Conservation (phyloP, 2,113 vertebrate species). For the Holacanthus passer region DNA sequence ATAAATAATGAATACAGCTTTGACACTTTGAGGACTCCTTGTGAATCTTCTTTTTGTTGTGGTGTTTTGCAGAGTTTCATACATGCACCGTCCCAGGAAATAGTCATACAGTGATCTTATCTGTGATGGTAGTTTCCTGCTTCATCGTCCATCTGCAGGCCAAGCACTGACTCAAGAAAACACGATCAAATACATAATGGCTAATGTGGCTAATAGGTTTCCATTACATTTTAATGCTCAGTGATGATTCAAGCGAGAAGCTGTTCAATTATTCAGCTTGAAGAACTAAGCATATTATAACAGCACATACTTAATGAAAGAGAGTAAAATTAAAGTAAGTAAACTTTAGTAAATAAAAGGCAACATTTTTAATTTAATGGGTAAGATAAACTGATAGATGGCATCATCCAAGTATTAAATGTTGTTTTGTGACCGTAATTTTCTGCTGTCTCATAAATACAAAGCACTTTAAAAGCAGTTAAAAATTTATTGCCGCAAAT, state of each 20-base stretch:
- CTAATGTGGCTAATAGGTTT: conserved; percentile 10
- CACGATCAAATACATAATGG: not conserved
- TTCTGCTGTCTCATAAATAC: not conserved
- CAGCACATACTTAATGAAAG: not conserved
- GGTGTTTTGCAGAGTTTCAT: not conserved
- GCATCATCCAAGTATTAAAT: not conserved
- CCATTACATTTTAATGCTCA: conserved; percentile 20
- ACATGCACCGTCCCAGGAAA: not conserved
- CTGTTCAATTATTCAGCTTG: conserved; percentile 1
- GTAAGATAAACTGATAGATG: not conserved
- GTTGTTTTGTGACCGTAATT: not conserved
- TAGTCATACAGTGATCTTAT: not conserved
- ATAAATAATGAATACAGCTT: too few species aligned
- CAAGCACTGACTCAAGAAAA: conserved; percentile 3
- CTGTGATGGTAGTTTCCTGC: not conserved
- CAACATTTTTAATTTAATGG: not conserved
- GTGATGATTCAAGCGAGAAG: not conserved
- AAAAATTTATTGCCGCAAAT: not conserved
- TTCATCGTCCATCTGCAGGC: not conserved
- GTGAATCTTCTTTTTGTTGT: not conserved
- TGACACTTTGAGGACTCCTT: not conserved
- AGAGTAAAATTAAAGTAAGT: not conserved
- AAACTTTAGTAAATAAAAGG: not conserved
- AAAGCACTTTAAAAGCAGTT: not conserved
- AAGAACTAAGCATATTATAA: not conserved